Evolutionary conservation across 2,797 vertebrate species (phyloP).

Genomic region (Spinus olivaceus): DNA sequence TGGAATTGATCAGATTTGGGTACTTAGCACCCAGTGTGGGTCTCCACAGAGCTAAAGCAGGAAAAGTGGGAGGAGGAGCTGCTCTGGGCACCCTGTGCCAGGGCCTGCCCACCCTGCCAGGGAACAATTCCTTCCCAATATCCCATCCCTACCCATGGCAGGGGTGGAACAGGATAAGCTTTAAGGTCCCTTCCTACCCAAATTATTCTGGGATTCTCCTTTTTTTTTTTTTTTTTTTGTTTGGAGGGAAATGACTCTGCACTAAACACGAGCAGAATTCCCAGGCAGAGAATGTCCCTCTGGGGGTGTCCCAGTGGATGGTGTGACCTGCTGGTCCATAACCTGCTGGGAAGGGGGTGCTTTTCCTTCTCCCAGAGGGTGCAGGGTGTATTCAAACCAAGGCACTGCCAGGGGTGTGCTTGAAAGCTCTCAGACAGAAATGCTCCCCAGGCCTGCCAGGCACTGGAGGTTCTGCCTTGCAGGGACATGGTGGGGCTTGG

Average conservation of each 20-base stretch:
- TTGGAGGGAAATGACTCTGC: too few species aligned
- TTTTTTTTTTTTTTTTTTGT: too few species aligned
- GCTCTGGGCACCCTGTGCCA: too few species aligned
- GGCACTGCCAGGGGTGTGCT: background rate
- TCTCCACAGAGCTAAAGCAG: background rate
- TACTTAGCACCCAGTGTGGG: background rate
- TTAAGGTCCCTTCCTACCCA: too few species aligned
- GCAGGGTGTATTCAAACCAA: background rate
- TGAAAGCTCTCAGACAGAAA: background rate
- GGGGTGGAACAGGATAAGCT: too few species aligned
- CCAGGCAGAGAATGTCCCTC: fast-evolving
- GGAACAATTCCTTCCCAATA: too few species aligned
- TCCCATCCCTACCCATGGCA: too few species aligned
- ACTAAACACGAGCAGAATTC: background rate
- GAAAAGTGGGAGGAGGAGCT: background rate
- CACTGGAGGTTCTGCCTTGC: background rate
- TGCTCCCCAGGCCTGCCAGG: background rate
- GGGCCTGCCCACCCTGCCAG: too few species aligned
- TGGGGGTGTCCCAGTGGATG: background rate
- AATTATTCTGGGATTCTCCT: too few species aligned
- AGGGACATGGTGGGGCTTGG: background rate
- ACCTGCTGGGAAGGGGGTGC: background rate
- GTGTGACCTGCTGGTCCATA: background rate
- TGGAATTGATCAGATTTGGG: background rate
- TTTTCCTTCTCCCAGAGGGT: background rate